Conservation (phyloP, 1,140 invertebrate genomes). For the Copidosoma floridanum region DNA sequence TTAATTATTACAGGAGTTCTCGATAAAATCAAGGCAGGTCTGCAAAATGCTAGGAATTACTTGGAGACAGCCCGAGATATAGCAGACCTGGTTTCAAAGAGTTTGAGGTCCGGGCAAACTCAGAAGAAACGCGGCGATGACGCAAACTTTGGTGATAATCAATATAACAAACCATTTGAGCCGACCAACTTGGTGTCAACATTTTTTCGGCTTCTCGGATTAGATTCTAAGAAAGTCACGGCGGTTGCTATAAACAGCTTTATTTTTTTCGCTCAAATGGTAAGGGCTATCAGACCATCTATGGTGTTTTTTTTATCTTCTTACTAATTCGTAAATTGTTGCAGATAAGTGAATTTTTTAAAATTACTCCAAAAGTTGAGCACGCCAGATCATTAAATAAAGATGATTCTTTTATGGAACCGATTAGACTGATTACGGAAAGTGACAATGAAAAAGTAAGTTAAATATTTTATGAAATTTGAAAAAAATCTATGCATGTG, state of each 20-base stretch:
- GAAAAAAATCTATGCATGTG: not conserved
- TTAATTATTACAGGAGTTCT: conserved; percentile 52
- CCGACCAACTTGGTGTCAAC: conserved; percentile 58
- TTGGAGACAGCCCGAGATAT: conserved; percentile 49
- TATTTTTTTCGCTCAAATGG: conserved; percentile 81
- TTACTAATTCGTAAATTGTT: not conserved
- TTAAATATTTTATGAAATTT: no score
- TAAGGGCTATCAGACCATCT: conserved; percentile 43
- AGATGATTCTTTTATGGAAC: conserved; percentile 26
- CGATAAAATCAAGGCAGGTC: conserved; percentile 61
- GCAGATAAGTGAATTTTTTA: conserved; percentile 45
- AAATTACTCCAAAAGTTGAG: conserved; percentile 34
- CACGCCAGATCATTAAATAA: conserved; percentile 13
- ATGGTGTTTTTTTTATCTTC: not conserved
- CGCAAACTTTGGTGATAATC: conserved; percentile 9
- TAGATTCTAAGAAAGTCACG: conserved; percentile 71
- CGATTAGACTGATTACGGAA: conserved; percentile 36
- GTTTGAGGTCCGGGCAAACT: conserved; percentile 34
- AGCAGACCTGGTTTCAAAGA: conserved; percentile 47
- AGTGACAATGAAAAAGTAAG: conserved; percentile 42
- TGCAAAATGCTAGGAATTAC: conserved; percentile 64
- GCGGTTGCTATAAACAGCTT: conserved; percentile 78
- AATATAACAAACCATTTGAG: conserved; percentile 29
- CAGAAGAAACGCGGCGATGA: conserved; percentile 29
- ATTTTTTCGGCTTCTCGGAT: conserved; percentile 69